phyloP scores from a whole-genome alignment of 2,113 vertebrate genomes.

The Leptosomus discolor region DNA sequence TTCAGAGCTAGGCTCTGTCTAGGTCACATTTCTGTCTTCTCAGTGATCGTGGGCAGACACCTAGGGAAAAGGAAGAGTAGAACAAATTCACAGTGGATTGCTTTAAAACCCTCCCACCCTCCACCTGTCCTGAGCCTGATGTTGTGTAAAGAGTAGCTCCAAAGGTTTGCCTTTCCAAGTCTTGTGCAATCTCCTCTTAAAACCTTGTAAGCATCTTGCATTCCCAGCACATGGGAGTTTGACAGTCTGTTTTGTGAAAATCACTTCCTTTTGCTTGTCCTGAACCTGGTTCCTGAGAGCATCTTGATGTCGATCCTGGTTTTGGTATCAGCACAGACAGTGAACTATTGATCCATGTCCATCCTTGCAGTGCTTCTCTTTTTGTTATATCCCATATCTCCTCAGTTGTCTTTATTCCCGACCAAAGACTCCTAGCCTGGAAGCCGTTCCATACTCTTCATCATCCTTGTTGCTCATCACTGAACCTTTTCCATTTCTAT shows the following conservation, averaged over 20 bases:
- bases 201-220: not conserved
- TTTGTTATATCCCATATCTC: not conserved
- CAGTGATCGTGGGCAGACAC: not conserved
- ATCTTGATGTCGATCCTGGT: not conserved
- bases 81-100: not conserved
- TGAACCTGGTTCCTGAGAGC: not conserved
- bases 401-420: not conserved
- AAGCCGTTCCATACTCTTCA: not conserved
- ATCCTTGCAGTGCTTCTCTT: not conserved
- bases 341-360: not conserved
- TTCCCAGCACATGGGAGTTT: not conserved
- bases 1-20: not conserved
- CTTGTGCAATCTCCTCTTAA: not conserved
- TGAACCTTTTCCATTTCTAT: not conserved
- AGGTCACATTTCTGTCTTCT: not conserved
- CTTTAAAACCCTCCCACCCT: not conserved
- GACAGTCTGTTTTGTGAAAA: not conserved
- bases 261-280: not conserved
- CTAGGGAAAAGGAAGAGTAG: not conserved
- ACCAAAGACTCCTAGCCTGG: not conserved
- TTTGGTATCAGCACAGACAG: not conserved
- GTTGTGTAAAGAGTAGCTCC: not conserved
- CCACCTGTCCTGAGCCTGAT: not conserved
- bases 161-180: not conserved
- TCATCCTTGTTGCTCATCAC: not conserved